Evolutionary conservation across 2,113 vertebrate genomes (phyloP), one percentile per base, ranked within the genome.

Genomic region (Phyllopteryx taeniolatus): DNA sequence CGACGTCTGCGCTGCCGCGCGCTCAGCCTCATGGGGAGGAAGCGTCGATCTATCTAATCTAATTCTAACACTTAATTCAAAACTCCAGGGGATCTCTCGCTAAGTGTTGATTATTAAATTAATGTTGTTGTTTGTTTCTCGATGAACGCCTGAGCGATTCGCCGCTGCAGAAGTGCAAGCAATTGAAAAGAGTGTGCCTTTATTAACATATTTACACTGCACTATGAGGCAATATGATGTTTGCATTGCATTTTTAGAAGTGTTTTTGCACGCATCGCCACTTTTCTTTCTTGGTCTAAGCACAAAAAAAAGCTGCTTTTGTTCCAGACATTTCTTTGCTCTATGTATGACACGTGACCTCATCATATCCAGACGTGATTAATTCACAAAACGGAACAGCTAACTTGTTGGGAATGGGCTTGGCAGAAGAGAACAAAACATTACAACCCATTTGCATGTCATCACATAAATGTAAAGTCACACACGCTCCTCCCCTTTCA

Each of bases 371-470:
- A 42, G 27, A 39, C 65, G 63, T 66, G 51, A 5, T 22, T 79
- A 60, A 70, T 79, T 84, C 81, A 73, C 74, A 79, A 33, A 66
- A 79, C 60, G 62, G 62, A 67, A 42, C 70, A 78, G 73, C 49
- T 17, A 90, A 80, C 80, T 87, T 78, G 71, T 68, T 35, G 42
- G 65, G 61, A 81, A 85, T 77, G 84, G 79, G 83, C 86, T 86
- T 87, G 78, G 83, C 80, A 83, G 71, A 79, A 83, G 71, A 79
- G 85, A 90, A 91, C 78, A 89, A 88, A 91, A 91, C 86, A 91
- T 88, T 92, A 91, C 75, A 85, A 67, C 43, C 83, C 78, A 93
- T 93, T 93, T 93, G 90, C 92, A 93, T 92, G 75, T 92, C 85
- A 92, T 94, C 93, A 92, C 79, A 75, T 90, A 87, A 84, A 87